Conservation (phyloP, 2,797 vertebrate species). For the Onychomys torridus region DNA sequence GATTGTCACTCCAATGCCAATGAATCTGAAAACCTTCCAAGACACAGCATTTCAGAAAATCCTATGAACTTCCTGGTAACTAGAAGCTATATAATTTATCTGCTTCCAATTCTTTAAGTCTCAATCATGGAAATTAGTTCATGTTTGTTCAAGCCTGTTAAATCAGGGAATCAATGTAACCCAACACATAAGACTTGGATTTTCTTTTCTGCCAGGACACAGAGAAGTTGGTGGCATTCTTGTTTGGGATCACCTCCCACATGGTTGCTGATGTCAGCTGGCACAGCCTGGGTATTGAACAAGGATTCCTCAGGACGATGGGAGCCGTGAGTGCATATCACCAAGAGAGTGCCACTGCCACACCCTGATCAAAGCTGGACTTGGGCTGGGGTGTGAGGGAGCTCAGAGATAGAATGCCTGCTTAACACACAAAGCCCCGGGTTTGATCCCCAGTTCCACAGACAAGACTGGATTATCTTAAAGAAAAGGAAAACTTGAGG, state of each 20-base stretch:
- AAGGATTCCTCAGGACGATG: constrained; percentile 90
- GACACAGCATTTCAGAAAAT: background rate
- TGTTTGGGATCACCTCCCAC: constrained; percentile 89
- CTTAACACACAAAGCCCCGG: background rate
- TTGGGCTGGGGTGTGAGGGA: background rate
- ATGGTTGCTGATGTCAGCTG: constrained; percentile 90
- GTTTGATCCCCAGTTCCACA: background rate
- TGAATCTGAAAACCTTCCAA: background rate
- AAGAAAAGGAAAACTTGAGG: background rate
- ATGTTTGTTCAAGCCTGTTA: background rate
- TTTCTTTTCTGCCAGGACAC: constrained; percentile 85
- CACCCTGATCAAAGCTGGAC: background rate
- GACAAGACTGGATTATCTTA: background rate
- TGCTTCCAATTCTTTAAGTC: background rate
- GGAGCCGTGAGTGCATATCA: constrained; percentile 85
- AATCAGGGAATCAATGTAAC: background rate
- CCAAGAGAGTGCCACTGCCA: background rate
- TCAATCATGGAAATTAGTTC: background rate
- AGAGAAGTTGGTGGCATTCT: constrained; percentile 90
- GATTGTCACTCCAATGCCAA: background rate
- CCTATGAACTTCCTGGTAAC: background rate
- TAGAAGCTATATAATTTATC: background rate
- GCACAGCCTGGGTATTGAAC: constrained; percentile 89
- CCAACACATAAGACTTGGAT: background rate
- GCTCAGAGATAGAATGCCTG: background rate